Evolutionary conservation across 64 coral and sea anemone genomes (phyloP).

Genomic region (Acropora yongei): DNA sequence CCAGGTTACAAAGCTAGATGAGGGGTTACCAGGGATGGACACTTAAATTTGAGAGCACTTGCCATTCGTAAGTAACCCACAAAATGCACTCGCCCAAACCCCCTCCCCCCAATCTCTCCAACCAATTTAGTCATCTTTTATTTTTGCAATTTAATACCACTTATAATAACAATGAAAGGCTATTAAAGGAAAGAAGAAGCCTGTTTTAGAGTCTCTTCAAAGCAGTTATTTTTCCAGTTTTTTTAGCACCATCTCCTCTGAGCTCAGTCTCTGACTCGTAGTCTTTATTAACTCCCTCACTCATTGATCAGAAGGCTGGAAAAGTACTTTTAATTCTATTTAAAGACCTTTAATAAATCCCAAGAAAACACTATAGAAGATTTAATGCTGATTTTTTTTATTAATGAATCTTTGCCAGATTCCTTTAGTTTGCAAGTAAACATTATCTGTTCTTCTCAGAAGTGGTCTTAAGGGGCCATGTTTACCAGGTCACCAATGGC

Average conservation of each 20-base stretch:
- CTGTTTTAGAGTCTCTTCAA: too few relatives aligned
- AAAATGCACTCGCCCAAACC: too few relatives aligned
- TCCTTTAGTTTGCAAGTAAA: neutral
- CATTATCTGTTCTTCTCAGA: neutral
- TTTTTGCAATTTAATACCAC: neutral
- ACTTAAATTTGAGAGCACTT: too few relatives aligned
- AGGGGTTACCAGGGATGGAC: neutral
- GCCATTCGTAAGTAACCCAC: too few relatives aligned
- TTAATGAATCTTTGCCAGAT: too few relatives aligned
- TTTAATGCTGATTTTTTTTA: neutral
- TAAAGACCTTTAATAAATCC: neutral
- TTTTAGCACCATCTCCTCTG: too few relatives aligned
- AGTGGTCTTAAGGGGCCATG: neutral
- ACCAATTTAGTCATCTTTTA: slow-evolving; percentile 15
- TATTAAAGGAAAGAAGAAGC: too few relatives aligned
- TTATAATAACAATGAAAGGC: neutral
- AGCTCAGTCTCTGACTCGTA: too few relatives aligned
- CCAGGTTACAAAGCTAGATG: too few relatives aligned
- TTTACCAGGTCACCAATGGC: slow-evolving; percentile 1
- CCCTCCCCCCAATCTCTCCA: neutral
- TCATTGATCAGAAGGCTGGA: slow-evolving; percentile 16
- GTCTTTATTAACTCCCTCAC: neutral
- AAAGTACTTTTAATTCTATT: neutral
- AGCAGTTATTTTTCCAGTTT: too few relatives aligned
- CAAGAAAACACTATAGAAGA: neutral